Conservation (phyloP, 1,140 invertebrate genomes). For the Brachionus rotundiformis region DNA sequence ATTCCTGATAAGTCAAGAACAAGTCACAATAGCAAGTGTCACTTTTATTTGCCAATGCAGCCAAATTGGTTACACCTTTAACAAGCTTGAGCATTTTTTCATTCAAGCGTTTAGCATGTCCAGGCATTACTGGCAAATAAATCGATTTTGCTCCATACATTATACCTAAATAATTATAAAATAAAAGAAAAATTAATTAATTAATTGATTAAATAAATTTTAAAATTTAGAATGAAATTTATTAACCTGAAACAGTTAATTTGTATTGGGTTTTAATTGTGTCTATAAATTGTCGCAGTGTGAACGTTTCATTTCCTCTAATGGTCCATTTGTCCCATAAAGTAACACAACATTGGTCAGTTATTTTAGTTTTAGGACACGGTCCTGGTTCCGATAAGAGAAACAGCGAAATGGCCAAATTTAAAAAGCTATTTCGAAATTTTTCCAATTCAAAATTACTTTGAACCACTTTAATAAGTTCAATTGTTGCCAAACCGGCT, state of each 20-base stretch:
- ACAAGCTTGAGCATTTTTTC: constrained; percentile 52
- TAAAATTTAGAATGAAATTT: constrained; percentile 75
- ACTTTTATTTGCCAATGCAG: neutral
- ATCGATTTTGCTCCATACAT: constrained; percentile 54
- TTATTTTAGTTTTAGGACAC: constrained; percentile 76
- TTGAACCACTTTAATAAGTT: constrained; percentile 36
- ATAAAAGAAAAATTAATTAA: neutral
- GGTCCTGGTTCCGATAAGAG: neutral
- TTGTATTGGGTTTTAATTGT: constrained; percentile 87
- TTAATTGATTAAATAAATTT: too few relatives aligned
- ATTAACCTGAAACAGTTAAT: constrained; percentile 91
- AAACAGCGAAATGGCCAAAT: constrained; percentile 18
- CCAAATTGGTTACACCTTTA: constrained; percentile 13
- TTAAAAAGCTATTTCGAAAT: constrained; percentile 38
- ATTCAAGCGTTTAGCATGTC: constrained; percentile 52
- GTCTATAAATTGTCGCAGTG: constrained; percentile 86
- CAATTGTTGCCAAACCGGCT: constrained; percentile 57
- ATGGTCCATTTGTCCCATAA: constrained; percentile 89
- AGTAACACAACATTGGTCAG: constrained; percentile 68
- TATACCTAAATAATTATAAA: constrained; percentile 41
- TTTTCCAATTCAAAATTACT: constrained; percentile 13
- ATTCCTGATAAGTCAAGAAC: constrained; percentile 48
- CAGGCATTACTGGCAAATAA: constrained; percentile 54
- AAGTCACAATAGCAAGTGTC: constrained; percentile 9
- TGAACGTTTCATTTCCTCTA: constrained; percentile 89